These are phyloP conservation scores for Eugnorisma glareosa DNA, from an alignment of 2,888 invertebrate species.

Conservation along the genomic window DNA sequence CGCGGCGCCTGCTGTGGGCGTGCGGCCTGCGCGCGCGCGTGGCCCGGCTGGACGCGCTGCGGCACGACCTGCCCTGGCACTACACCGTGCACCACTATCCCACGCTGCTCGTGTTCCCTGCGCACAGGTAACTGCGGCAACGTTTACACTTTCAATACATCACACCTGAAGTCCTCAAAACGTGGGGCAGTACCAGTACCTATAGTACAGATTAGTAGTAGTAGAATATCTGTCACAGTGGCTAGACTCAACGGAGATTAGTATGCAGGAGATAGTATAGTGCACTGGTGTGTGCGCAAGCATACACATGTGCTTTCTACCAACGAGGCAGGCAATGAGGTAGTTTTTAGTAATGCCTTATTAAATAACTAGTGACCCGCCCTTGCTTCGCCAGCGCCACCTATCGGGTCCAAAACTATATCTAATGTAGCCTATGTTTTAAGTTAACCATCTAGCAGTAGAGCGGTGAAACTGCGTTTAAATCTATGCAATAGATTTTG, in stretches of 20 bases:
- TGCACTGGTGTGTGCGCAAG: no score
- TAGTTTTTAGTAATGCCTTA: background rate
- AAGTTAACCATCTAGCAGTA: no score
- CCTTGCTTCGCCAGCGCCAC: no score
- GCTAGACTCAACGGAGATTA: no score
- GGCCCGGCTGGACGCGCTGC: slow-evolving; percentile 94
- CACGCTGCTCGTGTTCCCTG: slow-evolving; percentile 95
- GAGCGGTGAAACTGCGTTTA: no score
- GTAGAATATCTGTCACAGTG: no score
- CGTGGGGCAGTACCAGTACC: background rate
- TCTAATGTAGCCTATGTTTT: no score
- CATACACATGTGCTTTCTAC: no score
- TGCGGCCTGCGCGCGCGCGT: slow-evolving; percentile 82
- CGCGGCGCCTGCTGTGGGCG: slow-evolving; percentile 91
- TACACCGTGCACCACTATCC: slow-evolving; percentile 95
- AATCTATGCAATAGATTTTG: no score
- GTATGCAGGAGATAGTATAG: no score
- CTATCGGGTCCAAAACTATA: no score
- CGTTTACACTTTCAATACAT: background rate
- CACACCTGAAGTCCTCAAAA: background rate
- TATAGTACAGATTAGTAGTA: background rate
- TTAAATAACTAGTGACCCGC: background rate
- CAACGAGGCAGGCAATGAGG: no score
- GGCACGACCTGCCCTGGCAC: slow-evolving; percentile 97
- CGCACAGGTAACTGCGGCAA: slow-evolving; percentile 89